Conservation (phyloP, 2,113 vertebrate species). For the Anser cygnoides region DNA sequence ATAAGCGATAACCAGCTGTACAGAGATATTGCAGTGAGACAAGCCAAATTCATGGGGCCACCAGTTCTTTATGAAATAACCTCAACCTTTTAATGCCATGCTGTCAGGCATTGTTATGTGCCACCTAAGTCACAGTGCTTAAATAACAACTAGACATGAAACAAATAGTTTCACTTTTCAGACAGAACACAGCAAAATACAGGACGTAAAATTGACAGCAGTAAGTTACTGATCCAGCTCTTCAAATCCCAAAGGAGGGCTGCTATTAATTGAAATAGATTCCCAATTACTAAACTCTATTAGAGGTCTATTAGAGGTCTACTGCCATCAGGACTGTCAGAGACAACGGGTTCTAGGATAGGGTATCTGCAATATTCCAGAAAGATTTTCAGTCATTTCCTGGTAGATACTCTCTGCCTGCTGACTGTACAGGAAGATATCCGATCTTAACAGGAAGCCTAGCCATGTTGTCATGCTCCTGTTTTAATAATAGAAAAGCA, state of each 20-base stretch:
- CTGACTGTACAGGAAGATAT: constrained; percentile 4
- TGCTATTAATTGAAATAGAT: not conserved
- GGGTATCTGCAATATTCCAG: not conserved
- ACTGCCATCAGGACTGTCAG: not conserved
- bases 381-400: constrained; percentile 26
- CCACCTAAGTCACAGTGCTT: not conserved
- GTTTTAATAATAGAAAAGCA: constrained; percentile 39
- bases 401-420: constrained; percentile 18
- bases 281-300: not conserved
- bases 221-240: not conserved
- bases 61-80: not conserved
- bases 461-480: not conserved
- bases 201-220: not conserved
- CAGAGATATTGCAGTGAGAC: not conserved
- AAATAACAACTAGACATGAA: not conserved
- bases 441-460: constrained; percentile 39
- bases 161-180: not conserved
- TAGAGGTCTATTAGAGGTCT: not conserved
- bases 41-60: not conserved
- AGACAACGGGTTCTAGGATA: not conserved
- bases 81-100: not conserved
- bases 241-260: not conserved
- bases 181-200: not conserved
- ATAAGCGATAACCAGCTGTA: not conserved
- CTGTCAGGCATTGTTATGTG: not conserved